A percentile compares a stretch with the other conserved stretches of the same genome.
phyloP scores from a whole-genome alignment of 2,113 vertebrate species.

The Asarcornis scutulata region DNA sequence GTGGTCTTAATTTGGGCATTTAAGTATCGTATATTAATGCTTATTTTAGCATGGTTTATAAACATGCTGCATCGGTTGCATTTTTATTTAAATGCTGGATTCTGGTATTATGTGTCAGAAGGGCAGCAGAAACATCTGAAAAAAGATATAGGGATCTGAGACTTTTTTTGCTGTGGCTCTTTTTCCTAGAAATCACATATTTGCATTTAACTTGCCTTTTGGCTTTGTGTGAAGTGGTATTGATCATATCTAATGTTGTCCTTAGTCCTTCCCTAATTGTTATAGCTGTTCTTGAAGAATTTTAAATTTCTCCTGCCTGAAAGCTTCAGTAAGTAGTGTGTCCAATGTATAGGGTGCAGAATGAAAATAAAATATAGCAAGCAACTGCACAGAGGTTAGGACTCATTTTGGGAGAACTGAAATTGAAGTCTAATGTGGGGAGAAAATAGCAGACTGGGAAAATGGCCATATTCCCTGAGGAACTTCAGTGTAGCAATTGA shows the following conservation, averaged over 20 bases:
- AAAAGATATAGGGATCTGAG: not conserved
- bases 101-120: not conserved
- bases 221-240: not conserved
- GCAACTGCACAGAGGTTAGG: not conserved
- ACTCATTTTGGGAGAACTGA: not conserved
- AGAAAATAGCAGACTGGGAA: not conserved
- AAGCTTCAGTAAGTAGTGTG: not conserved
- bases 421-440: not conserved
- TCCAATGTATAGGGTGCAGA: not conserved
- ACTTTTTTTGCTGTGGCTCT: not conserved
- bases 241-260: not conserved
- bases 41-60: not conserved
- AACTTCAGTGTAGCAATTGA: not conserved
- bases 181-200: not conserved
- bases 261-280: not conserved
- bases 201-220: not conserved
- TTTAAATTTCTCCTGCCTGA: not conserved
- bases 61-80: not conserved
- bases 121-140: not conserved
- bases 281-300: not conserved
- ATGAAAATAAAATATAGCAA: not conserved
- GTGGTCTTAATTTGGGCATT: not conserved
- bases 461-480: not conserved
- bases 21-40: not conserved
- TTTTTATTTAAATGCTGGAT: not conserved